These are phyloP conservation scores for Drosophila repleta DNA, from an alignment of 1,140 invertebrate genomes.

Conservation along the genomic window DNA sequence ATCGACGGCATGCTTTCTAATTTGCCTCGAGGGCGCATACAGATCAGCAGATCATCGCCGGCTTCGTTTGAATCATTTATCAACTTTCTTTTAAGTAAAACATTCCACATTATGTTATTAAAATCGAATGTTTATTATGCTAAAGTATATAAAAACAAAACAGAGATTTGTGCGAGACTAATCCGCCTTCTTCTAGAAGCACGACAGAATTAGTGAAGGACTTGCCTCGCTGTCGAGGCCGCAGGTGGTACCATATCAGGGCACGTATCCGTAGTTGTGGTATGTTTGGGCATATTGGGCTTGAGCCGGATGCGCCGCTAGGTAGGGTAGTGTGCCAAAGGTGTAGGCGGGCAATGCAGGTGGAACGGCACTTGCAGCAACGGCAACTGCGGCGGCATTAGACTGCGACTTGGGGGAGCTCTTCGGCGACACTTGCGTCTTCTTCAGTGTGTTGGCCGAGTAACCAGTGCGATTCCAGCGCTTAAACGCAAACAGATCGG, in stretches of 20 bases:
- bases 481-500: conserved; percentile 66
- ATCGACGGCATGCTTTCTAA: conserved; percentile 55
- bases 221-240: background rate
- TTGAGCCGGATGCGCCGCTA: conserved; percentile 67
- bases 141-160: conserved; percentile 60
- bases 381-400: conserved; percentile 18
- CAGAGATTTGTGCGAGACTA: conserved; percentile 29
- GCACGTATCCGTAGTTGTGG: conserved; percentile 81
- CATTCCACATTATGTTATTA: conserved; percentile 14
- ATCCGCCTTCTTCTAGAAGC: no score
- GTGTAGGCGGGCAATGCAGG: conserved; percentile 74
- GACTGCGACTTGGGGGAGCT: conserved; percentile 57
- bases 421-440: conserved; percentile 65
- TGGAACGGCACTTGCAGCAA: conserved; percentile 11
- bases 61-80: conserved; percentile 30
- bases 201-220: background rate
- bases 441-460: conserved; percentile 58
- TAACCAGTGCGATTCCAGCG: conserved; percentile 55
- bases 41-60: background rate
- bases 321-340: conserved; percentile 74
- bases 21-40: conserved; percentile 9
- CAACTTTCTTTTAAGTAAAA: conserved; percentile 31
- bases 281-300: conserved; percentile 75
- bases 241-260: conserved; percentile 36
- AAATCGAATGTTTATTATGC: conserved; percentile 55